Evolutionary conservation across 2,797 vertebrate species (phyloP).

Genomic region (Heliangelus exortis): DNA sequence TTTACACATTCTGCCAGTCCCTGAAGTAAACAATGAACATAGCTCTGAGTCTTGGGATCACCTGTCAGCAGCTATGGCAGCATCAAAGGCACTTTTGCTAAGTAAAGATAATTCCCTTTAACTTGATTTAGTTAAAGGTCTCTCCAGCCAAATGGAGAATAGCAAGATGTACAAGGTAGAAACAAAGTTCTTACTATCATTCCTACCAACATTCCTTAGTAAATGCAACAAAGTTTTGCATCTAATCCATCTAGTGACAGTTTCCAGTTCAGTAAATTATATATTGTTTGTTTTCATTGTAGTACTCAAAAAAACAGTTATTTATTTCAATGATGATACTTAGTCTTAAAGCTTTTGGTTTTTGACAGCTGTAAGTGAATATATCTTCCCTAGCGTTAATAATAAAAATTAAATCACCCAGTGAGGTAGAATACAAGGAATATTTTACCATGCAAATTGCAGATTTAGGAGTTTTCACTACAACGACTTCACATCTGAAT

Average conservation of each 20-base stretch:
- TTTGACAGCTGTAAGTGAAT: conserved; percentile 14
- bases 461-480: conserved; percentile 1
- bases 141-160: neutral
- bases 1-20: neutral
- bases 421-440: conserved; percentile 1
- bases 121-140: neutral
- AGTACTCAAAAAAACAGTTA: neutral
- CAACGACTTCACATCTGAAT: neutral
- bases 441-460: neutral
- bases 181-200: neutral
- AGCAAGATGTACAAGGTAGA: neutral
- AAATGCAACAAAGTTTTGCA: neutral
- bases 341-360: neutral
- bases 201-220: neutral
- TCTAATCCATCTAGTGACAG: neutral
- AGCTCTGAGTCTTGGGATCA: neutral
- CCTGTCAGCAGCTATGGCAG: neutral
- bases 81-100: conserved; percentile 2
- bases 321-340: neutral
- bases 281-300: neutral
- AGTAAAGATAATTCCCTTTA: conserved; percentile 34
- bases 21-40: neutral
- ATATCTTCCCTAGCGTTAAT: neutral
- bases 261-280: neutral
- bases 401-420: neutral